A percentile compares a stretch with the other conserved stretches of the same genome.
Conservation (phyloP, 2,113 vertebrate genomes). For the Sinocyclocheilus anshuiensis region DNA sequence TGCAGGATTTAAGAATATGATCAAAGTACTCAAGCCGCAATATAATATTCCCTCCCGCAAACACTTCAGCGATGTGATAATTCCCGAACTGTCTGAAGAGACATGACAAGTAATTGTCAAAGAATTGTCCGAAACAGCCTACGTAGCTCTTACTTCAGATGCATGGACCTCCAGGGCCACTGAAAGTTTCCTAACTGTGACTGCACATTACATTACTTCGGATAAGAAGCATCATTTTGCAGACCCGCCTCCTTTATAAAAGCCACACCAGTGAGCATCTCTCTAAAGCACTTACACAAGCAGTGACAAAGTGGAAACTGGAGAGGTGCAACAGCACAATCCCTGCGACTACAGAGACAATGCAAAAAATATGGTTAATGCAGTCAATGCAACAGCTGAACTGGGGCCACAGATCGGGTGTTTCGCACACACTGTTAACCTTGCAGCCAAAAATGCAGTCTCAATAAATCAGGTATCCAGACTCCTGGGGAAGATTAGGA, state of each 20-base stretch:
- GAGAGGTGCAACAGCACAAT: neutral
- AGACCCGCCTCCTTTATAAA: neutral
- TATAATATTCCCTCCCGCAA: no score
- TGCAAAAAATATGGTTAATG: neutral
- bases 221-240: neutral
- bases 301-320: neutral
- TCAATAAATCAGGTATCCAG: neutral
- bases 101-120: neutral
- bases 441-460: neutral
- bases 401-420: neutral
- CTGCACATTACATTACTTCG: neutral
- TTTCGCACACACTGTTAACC: neutral
- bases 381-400: neutral
- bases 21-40: no score
- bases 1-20: no score
- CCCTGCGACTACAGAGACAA: neutral
- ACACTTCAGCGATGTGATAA: neutral
- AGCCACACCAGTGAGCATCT: neutral
- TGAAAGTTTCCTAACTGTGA: neutral
- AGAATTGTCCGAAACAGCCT: neutral
- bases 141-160: neutral
- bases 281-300: neutral
- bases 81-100: neutral
- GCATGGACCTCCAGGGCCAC: neutral
- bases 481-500: constrained; percentile 20